Percentiles rank a stretch among this genome's conserved stretches.
Conservation (phyloP, 2,797 vertebrate genomes). For the Nannoperca obscura region DNA sequence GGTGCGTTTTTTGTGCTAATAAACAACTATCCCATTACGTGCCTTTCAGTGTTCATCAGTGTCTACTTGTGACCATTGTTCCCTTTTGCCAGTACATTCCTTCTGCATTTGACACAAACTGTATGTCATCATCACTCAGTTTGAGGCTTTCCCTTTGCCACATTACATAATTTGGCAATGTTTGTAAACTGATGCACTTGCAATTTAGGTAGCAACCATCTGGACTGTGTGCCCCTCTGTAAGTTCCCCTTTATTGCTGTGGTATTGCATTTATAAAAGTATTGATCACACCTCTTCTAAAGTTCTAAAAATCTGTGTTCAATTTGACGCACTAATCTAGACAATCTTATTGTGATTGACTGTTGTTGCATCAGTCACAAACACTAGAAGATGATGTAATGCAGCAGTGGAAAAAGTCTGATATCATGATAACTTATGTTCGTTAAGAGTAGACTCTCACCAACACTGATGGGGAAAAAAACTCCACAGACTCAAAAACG, state of each 20-base stretch:
- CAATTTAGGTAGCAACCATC: neutral
- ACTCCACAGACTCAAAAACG: neutral
- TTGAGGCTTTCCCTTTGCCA: neutral
- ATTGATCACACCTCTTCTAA: neutral
- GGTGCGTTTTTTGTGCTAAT: neutral
- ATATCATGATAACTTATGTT: neutral
- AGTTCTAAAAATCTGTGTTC: neutral
- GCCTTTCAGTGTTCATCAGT: neutral
- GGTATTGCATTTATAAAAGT: neutral
- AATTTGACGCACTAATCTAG: constrained; percentile 1
- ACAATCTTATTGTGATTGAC: constrained; percentile 11
- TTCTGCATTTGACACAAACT: neutral
- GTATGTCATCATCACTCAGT: neutral
- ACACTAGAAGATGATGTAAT: neutral
- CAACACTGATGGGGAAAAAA: neutral
- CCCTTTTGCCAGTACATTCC: constrained; percentile 1
- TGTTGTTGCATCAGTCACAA: neutral
- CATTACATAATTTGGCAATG: neutral
- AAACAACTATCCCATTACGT: neutral
- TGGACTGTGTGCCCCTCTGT: neutral
- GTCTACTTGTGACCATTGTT: constrained; percentile 2
- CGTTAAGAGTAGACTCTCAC: neutral
- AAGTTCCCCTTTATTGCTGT: neutral
- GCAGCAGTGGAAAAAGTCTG: neutral
- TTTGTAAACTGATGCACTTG: neutral